A percentile compares a stretch with the other conserved stretches of the same genome.
These are phyloP conservation scores for Heliocidaris erythrogramma DNA, from an alignment of 35 echinoderm and acorn worm species.

Conservation along the genomic window DNA sequence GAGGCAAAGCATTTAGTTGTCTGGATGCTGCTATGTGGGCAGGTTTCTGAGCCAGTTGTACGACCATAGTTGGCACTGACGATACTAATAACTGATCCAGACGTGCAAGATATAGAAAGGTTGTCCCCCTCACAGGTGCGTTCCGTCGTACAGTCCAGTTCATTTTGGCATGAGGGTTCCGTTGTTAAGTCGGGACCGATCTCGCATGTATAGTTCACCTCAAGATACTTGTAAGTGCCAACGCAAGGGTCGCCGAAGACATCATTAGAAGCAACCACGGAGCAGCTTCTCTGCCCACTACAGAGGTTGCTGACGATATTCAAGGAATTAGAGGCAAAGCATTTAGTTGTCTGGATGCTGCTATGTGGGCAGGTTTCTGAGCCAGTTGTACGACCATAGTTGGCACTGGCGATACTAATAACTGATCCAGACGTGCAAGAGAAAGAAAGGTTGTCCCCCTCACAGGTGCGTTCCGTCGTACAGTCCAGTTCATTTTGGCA, in stretches of 20 bases:
- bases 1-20: no score
- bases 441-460: not conserved
- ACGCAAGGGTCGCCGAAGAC: slow-evolving; percentile 48
- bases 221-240: slow-evolving; percentile 59
- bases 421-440: not conserved
- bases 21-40: no score
- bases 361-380: not conserved
- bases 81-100: no score
- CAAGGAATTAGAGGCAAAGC: not conserved
- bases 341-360: not conserved
- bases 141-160: no score
- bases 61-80: no score
- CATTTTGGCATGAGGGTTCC: no score
- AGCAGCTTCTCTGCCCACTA: slow-evolving; percentile 27
- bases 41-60: no score
- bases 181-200: not conserved
- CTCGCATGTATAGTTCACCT: slow-evolving; percentile 46
- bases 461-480: not conserved
- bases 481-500: no score
- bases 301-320: slow-evolving; percentile 24
- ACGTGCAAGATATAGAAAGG: no score
- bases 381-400: slow-evolving; percentile 23
- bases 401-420: slow-evolving; percentile 6
- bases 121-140: no score
- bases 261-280: slow-evolving; percentile 7